Conservation (phyloP, 2,797 vertebrate genomes). For the Platalea minor region DNA sequence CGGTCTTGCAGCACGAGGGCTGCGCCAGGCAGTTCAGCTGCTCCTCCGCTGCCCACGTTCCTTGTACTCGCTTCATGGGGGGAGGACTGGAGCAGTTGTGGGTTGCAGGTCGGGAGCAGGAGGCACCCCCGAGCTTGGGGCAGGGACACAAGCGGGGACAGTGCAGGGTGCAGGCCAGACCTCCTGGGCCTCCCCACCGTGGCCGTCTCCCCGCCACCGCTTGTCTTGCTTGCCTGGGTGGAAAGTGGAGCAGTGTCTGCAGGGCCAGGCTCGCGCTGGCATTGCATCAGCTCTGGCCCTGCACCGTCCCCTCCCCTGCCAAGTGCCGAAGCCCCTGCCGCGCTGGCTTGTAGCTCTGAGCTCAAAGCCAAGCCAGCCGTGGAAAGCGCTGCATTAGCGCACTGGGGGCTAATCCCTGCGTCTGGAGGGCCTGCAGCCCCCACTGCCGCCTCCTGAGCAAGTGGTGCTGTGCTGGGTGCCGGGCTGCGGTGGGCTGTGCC, state of each 20-base stretch:
- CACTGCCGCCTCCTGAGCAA: neutral
- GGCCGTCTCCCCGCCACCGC: fast-evolving
- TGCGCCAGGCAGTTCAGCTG: neutral
- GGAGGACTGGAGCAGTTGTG: neutral
- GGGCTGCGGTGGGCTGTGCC: fast-evolving
- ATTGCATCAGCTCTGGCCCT: constrained; percentile 24
- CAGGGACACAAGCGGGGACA: fast-evolving
- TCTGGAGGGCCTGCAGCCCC: neutral
- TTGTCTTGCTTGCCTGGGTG: neutral
- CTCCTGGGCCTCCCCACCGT: neutral
- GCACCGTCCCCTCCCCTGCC: constrained; percentile 32
- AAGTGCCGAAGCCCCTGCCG: constrained; percentile 46
- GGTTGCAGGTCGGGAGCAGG: neutral
- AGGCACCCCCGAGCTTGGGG: fast-evolving
- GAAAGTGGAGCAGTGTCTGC: constrained; percentile 34
- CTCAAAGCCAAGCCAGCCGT: constrained; percentile 20
- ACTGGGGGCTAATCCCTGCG: neutral
- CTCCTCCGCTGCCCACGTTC: neutral
- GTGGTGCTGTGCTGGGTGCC: fast-evolving
- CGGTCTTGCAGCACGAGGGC: neutral
- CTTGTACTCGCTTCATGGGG: fast-evolving
- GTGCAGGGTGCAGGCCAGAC: neutral
- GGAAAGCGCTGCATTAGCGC: neutral
- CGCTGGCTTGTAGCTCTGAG: neutral
- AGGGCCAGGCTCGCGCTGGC: neutral